Base-by-base conservation (phyloP, 2,113 vertebrate genomes). In the Tenrec ecaudatus region DNA sequence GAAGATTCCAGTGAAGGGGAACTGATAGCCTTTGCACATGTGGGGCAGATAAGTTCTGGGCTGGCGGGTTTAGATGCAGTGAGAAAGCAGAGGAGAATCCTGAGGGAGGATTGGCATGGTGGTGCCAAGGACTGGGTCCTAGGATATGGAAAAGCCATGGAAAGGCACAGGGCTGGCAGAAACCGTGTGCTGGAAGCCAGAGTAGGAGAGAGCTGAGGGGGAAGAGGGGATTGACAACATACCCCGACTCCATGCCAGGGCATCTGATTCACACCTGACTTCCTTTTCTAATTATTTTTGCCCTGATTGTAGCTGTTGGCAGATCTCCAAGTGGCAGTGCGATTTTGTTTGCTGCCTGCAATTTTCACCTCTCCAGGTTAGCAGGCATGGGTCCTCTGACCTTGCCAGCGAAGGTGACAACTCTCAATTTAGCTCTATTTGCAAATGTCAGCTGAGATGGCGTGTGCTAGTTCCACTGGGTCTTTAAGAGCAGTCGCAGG, bases 381-480 rank as follows among this genome's bases (percentile, higher is more conserved):
- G 69, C 89, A 83, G 89, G 93, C 82, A 4, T 3, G 10, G 88
- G 90, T 88, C 85, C 94, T 90, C 82, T 93, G 94, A 94, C 95
- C 82, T 95, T 86, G 85, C 68, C 36, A 57, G 89, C 16, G 47
- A 88, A 86, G 89, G 78, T 90, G 79, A 75, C 94, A 96, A 62
- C 82, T 97, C 96, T 96, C 29, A 47, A 71, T 96, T 95, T 96
- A 96, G 94, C 80, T 86, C 47, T 23, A 47, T 80, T 86, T 93
- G 93, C 86, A 83, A 64, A 93, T 88, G 89, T 89, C 95, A 95
- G 94, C 96, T 95, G 95, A 95, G 92, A 88, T 22, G 58, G 85
- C 36, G 82, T 0, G 6, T 10, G 43, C 29, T 69, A 1, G 86
- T 64, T 76, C 60, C 22, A 15, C 31, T 6, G 7, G 62, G 77